Percentiles rank a stretch among this genome's conserved stretches.
These are phyloP conservation scores for Rhogogaster chlorosoma DNA, from an alignment of 2,888 invertebrate genomes.

Conservation along the genomic window DNA sequence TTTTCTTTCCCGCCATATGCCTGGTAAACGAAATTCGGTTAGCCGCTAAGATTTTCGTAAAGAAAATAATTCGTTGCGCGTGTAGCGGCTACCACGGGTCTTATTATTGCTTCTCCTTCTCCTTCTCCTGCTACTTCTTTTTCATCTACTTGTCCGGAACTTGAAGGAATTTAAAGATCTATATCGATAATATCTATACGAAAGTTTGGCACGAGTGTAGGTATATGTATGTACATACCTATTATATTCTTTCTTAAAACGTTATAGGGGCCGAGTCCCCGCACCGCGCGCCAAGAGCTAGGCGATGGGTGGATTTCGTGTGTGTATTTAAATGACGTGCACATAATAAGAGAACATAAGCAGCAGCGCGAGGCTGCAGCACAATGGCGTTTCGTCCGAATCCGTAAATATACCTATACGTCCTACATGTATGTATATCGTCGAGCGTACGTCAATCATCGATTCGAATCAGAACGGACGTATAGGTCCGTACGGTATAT, in stretches of 20 bases:
- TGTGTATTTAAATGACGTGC: conserved; percentile 22
- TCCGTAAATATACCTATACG: no score
- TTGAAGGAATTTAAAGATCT: not conserved
- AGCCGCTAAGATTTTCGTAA: not conserved
- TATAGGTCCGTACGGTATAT: not conserved
- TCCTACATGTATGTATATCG: no score
- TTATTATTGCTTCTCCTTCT: not conserved
- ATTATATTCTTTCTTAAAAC: no score
- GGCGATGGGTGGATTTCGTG: not conserved
- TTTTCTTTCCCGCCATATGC: not conserved
- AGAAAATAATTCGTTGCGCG: conserved; percentile 13
- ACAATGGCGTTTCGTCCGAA: conserved; percentile 37
- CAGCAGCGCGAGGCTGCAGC: not conserved
- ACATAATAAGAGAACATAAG: conserved; percentile 40
- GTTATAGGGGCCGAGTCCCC: not conserved
- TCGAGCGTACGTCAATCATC: conserved; percentile 40
- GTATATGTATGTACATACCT: no score
- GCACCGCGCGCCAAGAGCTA: not conserved
- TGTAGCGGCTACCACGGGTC: not conserved
- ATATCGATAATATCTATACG: no score
- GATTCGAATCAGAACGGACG: conserved; percentile 38
- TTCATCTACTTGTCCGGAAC: not conserved
- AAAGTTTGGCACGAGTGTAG: no score
- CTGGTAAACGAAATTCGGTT: not conserved
- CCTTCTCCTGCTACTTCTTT: not conserved